A percentile compares a stretch with the other conserved stretches of the same genome.
Evolutionary conservation across 2,113 vertebrate genomes (phyloP).

Genomic region (Pristiophorus japonicus): DNA sequence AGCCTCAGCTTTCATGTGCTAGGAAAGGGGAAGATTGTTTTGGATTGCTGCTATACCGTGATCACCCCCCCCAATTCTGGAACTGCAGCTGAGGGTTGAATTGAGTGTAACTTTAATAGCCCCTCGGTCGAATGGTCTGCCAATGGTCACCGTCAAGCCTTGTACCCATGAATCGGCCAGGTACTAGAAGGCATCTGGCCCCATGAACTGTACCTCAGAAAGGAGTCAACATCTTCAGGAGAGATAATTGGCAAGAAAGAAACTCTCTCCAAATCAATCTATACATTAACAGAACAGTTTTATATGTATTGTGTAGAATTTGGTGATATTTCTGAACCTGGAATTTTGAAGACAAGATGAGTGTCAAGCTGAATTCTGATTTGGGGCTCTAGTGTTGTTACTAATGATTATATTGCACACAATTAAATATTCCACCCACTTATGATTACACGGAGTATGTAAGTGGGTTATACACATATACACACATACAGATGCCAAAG

Average conservation of each 20-base stretch:
- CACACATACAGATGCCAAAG: background rate
- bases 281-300: background rate
- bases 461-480: background rate
- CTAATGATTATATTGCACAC: background rate
- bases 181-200: background rate
- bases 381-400: background rate
- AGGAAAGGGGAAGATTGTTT: background rate
- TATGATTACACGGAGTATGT: background rate
- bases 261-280: background rate
- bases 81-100: background rate
- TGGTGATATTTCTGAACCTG: background rate
- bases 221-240: background rate
- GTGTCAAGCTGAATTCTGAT: background rate
- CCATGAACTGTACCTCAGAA: background rate
- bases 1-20: background rate
- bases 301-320: background rate
- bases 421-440: background rate
- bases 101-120: background rate
- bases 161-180: background rate
- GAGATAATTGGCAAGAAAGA: background rate
- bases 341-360: background rate
- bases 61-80: too few relatives aligned
- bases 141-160: background rate
- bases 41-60: background rate
- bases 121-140: background rate